Evolutionary conservation across 2,888 invertebrate species (phyloP).

Genomic region (Drosophila fulvimacula): DNA sequence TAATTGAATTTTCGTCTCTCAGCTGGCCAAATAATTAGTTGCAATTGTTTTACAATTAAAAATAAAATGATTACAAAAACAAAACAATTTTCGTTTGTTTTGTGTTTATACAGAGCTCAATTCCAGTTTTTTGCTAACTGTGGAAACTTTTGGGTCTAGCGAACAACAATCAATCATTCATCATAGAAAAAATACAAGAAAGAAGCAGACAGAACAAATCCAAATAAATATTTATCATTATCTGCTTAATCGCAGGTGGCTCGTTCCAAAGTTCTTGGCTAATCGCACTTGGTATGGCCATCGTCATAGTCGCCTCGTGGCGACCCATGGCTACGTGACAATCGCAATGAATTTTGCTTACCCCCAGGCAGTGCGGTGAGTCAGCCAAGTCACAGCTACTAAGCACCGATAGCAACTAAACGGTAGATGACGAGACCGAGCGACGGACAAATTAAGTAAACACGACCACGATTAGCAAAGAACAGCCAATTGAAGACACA

Average conservation of each 20-base stretch:
- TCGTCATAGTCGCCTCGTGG: slow-evolving; percentile 20
- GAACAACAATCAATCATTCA: slow-evolving; percentile 34
- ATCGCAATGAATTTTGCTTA: slow-evolving; percentile 39
- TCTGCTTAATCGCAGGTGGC: slow-evolving; percentile 22
- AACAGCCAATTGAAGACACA: not conserved
- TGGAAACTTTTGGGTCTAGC: slow-evolving; percentile 1
- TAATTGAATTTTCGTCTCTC: slow-evolving; percentile 23
- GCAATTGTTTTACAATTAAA: slow-evolving; percentile 4
- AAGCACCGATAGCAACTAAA: slow-evolving; percentile 23
- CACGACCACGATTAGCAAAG: slow-evolving; percentile 17
- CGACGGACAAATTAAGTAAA: slow-evolving; percentile 26
- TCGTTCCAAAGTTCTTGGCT: slow-evolving; percentile 27
- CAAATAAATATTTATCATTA: slow-evolving; percentile 22
- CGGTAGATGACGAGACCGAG: slow-evolving; percentile 27
- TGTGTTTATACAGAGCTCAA: not conserved
- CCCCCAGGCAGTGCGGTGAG: slow-evolving; percentile 32
- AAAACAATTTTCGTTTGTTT: not conserved
- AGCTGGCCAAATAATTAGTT: not conserved
- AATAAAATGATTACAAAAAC: not conserved
- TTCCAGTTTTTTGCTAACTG: not conserved
- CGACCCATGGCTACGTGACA: slow-evolving; percentile 59
- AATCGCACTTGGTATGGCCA: slow-evolving; percentile 27
- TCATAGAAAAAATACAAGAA: slow-evolving; percentile 14
- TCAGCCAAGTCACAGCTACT: slow-evolving; percentile 34
- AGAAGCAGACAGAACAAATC: not conserved